Percentiles rank a stretch among this genome's conserved stretches.
Evolutionary conservation across 2,888 invertebrate species (phyloP).

Genomic region (Polyploca ridens): DNA sequence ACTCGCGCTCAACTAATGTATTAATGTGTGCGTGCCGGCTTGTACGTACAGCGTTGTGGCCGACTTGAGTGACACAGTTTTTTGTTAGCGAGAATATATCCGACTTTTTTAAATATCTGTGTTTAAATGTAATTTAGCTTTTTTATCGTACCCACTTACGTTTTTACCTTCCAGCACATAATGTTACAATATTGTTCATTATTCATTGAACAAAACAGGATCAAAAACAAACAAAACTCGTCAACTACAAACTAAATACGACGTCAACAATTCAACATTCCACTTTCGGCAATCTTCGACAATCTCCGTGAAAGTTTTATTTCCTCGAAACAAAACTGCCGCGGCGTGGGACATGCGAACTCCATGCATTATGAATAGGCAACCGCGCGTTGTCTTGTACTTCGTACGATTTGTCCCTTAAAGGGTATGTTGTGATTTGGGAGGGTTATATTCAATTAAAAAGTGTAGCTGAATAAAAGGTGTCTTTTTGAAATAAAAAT

Average conservation of each 20-base stretch:
- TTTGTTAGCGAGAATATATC: too few species aligned
- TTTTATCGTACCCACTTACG: too few species aligned
- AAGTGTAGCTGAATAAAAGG: neutral
- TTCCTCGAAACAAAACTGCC: conserved; percentile 29
- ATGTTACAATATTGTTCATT: neutral
- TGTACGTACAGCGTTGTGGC: too few species aligned
- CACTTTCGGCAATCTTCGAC: conserved; percentile 28
- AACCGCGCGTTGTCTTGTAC: conserved; percentile 15
- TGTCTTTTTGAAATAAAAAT: neutral
- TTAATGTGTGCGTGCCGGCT: too few species aligned
- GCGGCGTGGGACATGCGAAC: conserved; percentile 33
- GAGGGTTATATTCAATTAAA: neutral
- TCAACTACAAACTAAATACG: neutral
- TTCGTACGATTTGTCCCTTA: neutral
- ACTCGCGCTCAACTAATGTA: too few species aligned
- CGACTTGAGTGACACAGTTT: too few species aligned
- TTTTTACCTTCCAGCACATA: too few species aligned
- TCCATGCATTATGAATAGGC: conserved; percentile 43
- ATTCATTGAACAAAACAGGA: neutral
- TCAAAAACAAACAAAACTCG: conserved; percentile 12
- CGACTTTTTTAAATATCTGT: too few species aligned
- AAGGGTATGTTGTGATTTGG: neutral
- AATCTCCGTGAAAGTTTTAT: conserved; percentile 42
- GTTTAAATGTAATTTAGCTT: too few species aligned
- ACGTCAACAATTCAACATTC: conserved; percentile 9